Percentiles rank a stretch among this genome's conserved stretches.
Evolutionary conservation across 2,113 vertebrate species (phyloP).

Genomic region (Peucedramus taeniatus): DNA sequence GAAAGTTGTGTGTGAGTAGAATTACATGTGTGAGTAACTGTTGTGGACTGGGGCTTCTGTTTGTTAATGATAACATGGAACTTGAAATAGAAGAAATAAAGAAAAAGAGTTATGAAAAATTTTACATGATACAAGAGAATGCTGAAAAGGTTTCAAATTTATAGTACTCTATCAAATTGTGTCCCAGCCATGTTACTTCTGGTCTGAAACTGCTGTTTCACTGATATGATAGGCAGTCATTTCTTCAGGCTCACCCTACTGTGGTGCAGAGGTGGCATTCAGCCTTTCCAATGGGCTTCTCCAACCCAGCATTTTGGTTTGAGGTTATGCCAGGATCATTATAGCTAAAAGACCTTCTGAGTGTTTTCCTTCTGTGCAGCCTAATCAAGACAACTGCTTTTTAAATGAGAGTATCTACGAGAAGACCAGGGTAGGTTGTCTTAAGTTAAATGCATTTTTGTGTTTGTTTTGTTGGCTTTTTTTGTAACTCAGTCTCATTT

Average conservation of each 20-base stretch:
- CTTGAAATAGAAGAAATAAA: not conserved
- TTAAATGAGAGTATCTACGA: not conserved
- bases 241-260: not conserved
- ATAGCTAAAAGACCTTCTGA: not conserved
- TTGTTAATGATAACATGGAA: not conserved
- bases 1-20: not conserved
- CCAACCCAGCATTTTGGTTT: constrained; percentile 13
- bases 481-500: not conserved
- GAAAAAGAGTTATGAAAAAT: not conserved
- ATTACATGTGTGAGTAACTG: not conserved
- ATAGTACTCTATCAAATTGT: not conserved
- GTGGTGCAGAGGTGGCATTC: not conserved
- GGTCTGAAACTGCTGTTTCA: not conserved
- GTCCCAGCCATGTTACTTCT: not conserved
- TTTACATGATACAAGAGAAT: not conserved
- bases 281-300: not conserved
- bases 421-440: not conserved
- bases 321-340: not conserved
- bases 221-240: not conserved
- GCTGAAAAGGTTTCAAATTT: not conserved
- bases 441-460: not conserved
- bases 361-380: not conserved
- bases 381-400: not conserved
- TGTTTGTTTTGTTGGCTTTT: not conserved
- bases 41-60: not conserved